Percentiles rank a stretch among this genome's conserved stretches.
These are phyloP conservation scores for Mercenaria mercenaria DNA, from an alignment of 1,140 invertebrate species.

Conservation along the genomic window DNA sequence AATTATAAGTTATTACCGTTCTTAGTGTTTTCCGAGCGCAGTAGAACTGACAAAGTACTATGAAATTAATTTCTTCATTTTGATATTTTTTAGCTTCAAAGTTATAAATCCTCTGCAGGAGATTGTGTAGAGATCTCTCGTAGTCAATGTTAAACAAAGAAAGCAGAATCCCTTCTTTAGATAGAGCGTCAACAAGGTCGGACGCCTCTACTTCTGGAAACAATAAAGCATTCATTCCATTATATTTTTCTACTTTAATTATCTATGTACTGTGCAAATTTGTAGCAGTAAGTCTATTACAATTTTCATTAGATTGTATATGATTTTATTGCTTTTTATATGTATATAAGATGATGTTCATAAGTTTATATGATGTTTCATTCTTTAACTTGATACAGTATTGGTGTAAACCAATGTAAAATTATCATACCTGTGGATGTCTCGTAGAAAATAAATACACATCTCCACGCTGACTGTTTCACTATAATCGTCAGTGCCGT, in stretches of 20 bases:
- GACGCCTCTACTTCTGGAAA: conserved; percentile 1
- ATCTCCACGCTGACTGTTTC: not conserved
- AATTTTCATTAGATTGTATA: too few species aligned
- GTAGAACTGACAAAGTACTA: not conserved
- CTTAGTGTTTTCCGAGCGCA: not conserved
- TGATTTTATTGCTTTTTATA: too few species aligned
- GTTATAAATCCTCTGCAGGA: not conserved
- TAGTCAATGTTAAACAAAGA: not conserved
- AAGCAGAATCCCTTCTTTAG: not conserved
- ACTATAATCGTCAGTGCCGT: not conserved
- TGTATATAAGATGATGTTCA: too few species aligned
- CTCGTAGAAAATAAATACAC: not conserved
- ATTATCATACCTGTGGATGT: not conserved
- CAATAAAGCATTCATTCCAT: too few species aligned
- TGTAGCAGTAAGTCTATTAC: too few species aligned
- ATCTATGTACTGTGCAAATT: too few species aligned
- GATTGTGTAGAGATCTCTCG: not conserved
- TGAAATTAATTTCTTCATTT: not conserved
- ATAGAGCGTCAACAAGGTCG: not conserved
- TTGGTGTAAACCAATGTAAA: too few species aligned
- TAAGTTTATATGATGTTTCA: too few species aligned
- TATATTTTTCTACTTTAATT: too few species aligned
- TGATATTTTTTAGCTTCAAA: not conserved
- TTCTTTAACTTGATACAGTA: too few species aligned
- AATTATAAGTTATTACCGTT: too few species aligned